A percentile compares a stretch with the other conserved stretches of the same genome.
Conservation (phyloP, 2,797 vertebrate species). For the Xiphophorus birchmanni region DNA sequence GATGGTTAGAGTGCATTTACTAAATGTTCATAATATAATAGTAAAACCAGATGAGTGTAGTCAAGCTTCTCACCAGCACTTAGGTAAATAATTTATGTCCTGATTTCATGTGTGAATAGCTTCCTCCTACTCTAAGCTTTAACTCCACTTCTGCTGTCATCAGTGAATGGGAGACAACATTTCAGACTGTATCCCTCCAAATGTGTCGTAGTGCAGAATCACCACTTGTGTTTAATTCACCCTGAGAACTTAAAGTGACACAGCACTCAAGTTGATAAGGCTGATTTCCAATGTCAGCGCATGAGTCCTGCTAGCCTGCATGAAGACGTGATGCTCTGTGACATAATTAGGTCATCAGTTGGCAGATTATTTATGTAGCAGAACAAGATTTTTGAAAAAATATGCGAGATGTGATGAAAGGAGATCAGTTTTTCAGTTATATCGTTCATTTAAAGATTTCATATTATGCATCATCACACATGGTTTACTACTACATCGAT, state of each 20-base stretch:
- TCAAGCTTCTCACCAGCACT: neutral
- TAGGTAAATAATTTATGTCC: neutral
- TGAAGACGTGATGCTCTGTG: conserved; percentile 49
- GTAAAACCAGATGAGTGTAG: neutral
- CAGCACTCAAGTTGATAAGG: conserved; percentile 35
- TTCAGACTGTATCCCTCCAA: neutral
- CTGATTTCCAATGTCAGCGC: conserved; percentile 48
- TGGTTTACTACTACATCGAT: neutral
- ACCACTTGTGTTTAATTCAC: conserved; percentile 32
- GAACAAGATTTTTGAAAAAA: conserved; percentile 29
- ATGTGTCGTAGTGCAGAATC: conserved; percentile 19
- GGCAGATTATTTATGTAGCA: conserved; percentile 59
- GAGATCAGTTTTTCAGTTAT: neutral
- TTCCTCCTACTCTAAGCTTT: neutral
- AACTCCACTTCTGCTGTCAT: neutral
- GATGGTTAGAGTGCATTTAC: neutral
- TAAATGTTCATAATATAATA: neutral
- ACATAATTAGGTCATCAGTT: conserved; percentile 69
- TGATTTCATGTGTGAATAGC: neutral
- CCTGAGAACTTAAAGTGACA: conserved; percentile 29
- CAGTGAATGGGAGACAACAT: neutral
- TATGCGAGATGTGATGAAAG: neutral
- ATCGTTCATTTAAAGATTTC: neutral
- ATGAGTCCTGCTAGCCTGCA: conserved; percentile 25
- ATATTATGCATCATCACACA: neutral